phyloP scores from a whole-genome alignment of 2,797 vertebrate species.

The Eidolon dupreanum region DNA sequence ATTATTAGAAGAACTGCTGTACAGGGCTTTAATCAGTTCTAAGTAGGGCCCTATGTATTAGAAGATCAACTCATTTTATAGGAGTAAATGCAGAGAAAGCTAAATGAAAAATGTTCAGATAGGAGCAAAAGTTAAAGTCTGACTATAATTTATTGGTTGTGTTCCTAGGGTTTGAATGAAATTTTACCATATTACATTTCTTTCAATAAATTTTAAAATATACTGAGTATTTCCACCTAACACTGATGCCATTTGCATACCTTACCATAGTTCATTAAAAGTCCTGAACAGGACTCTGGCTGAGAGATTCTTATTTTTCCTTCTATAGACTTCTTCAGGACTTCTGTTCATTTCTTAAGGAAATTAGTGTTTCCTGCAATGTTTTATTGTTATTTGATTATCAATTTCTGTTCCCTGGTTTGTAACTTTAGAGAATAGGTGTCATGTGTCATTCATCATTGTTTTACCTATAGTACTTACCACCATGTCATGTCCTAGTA shows the following conservation, averaged over 20 bases:
- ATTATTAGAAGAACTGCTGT: background rate
- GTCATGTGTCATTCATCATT: background rate
- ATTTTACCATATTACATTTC: background rate
- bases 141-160: background rate
- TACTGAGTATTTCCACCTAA: background rate
- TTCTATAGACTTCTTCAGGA: background rate
- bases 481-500: background rate
- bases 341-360: background rate
- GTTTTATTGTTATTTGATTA: background rate
- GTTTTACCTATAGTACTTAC: background rate
- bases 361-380: background rate
- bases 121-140: background rate
- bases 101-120: background rate
- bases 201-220: background rate
- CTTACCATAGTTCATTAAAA: background rate
- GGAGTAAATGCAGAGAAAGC: background rate
- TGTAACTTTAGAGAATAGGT: background rate
- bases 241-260: background rate
- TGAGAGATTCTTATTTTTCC: background rate
- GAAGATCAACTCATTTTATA: background rate
- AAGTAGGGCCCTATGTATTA: background rate
- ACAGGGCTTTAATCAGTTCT: background rate
- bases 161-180: background rate
- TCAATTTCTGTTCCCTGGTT: background rate
- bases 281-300: background rate